Evolutionary conservation across 2,113 vertebrate genomes (phyloP).

Genomic region (Hemiprocne comata): DNA sequence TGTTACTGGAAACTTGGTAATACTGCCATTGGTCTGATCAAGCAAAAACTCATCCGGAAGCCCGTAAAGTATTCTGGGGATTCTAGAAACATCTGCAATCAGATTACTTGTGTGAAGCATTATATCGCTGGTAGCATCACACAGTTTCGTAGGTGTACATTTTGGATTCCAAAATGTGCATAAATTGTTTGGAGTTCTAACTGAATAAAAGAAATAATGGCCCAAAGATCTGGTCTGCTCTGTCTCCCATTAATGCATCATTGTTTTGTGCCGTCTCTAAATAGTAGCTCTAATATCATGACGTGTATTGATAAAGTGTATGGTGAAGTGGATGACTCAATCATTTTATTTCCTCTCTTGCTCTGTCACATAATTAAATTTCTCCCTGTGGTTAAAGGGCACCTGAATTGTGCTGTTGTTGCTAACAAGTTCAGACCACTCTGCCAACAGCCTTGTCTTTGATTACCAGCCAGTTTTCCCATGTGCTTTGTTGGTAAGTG

Average conservation of each 20-base stretch:
- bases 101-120: not conserved
- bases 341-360: not conserved
- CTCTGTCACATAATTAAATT: not conserved
- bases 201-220: not conserved
- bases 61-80: not conserved
- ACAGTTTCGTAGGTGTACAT: rapidly evolving
- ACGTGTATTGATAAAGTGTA: not conserved
- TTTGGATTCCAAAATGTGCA: not conserved
- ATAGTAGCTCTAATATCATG: not conserved
- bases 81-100: not conserved
- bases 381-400: not conserved
- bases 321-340: not conserved
- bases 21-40: not conserved
- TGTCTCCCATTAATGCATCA: not conserved
- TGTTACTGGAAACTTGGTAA: not conserved
- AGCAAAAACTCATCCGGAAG: not conserved
- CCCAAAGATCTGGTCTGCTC: not conserved
- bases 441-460: not conserved
- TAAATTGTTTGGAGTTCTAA: not conserved
- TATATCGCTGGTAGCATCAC: not conserved
- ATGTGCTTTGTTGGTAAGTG: not conserved
- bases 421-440: not conserved
- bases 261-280: not conserved
- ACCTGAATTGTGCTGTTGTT: not conserved
- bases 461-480: not conserved